Evolutionary conservation across 2,113 vertebrate species (phyloP), one percentile per base, ranked within the genome.

Genomic region (Egretta garzetta): DNA sequence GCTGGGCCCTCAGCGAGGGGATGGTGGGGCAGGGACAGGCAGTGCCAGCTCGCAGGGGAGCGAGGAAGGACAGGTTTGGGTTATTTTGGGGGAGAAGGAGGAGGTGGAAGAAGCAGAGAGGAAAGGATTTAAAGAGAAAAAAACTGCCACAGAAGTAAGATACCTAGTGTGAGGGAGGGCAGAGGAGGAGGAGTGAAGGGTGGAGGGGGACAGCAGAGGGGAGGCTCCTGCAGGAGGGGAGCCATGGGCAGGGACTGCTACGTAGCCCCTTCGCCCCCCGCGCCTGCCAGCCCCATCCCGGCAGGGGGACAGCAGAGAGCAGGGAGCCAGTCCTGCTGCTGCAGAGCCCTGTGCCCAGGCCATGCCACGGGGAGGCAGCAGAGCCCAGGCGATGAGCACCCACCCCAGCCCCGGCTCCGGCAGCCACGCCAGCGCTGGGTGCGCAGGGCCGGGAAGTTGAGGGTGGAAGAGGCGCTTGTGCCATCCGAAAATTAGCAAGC

Each of bases 291-390:
- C 43, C 28, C 1, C 10, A 9, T n/a, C 26, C 35, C 41, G 49
- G 33, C 28, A 24, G 41, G 64, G 41, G 41, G 41, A 41, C 39
- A 41, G 39, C 37, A 37, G 64, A 28, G 41, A 33, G 50, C 64
- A 35, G 60, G 28, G 71, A 53, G 50, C 15, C 41, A 28, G 73
- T 53, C 32, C 58, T 76, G 70, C 52, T 82, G 27, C 45, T 56
- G 49, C 63, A 15, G 21, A 59, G 63, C 33, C 56, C 53, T 32
- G 21, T 26, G 7, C 32, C 8, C 3, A 1, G 43, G 27, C 6
- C 13, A 72, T 49, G 75, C 91, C 93, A 76, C 73, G 32, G 37
- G 53, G 52, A 93, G 76, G 96, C 89, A 97, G 89, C 60, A 83
- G 80, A 95, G 80, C 86, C 70, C 82, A 80, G 87, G 58, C 12